A percentile compares a stretch with the other conserved stretches of the same genome.
phyloP scores from a whole-genome alignment of 2,888 invertebrate genomes.

The Nomada ferruginata region DNA sequence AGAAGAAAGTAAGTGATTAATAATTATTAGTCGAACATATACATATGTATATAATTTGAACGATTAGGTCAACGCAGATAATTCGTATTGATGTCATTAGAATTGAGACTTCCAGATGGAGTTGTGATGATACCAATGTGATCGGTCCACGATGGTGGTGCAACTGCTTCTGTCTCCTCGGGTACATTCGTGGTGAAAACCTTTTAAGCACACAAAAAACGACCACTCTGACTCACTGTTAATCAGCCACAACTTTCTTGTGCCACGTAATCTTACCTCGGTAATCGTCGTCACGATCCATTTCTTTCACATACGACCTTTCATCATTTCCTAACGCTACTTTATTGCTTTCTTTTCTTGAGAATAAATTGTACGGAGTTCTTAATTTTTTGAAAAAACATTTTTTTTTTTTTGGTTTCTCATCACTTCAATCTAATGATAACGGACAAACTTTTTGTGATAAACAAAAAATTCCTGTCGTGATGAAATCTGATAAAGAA shows the following conservation, averaged over 20 bases:
- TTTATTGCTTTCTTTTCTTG: not conserved
- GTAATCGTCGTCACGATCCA: constrained; percentile 41
- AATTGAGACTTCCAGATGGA: constrained; percentile 66
- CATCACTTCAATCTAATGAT: not conserved
- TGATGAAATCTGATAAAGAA: constrained; percentile 1
- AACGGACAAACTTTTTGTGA: not conserved
- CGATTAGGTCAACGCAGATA: constrained; percentile 66
- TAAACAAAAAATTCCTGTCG: not conserved
- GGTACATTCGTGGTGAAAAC: constrained; percentile 68
- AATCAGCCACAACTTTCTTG: constrained; percentile 46
- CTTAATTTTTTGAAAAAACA: too few species aligned
- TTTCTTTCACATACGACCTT: constrained; percentile 31
- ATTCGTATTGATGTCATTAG: constrained; percentile 72
- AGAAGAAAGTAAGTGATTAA: constrained; percentile 20
- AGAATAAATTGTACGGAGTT: not conserved
- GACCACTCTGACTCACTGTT: constrained; percentile 61
- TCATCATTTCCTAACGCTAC: constrained; percentile 5
- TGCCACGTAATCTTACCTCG: constrained; percentile 53
- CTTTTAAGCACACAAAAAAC: constrained; percentile 70
- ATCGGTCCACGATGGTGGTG: constrained; percentile 68
- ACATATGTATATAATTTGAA: constrained; percentile 13
- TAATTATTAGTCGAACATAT: constrained; percentile 25
- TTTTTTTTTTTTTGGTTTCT: not conserved
- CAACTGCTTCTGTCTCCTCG: constrained; percentile 62
- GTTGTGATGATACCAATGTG: constrained; percentile 65